Percentiles rank a stretch among this genome's conserved stretches.
Evolutionary conservation across 2,113 vertebrate genomes (phyloP).

Genomic region (Proterorhinus semilunaris): DNA sequence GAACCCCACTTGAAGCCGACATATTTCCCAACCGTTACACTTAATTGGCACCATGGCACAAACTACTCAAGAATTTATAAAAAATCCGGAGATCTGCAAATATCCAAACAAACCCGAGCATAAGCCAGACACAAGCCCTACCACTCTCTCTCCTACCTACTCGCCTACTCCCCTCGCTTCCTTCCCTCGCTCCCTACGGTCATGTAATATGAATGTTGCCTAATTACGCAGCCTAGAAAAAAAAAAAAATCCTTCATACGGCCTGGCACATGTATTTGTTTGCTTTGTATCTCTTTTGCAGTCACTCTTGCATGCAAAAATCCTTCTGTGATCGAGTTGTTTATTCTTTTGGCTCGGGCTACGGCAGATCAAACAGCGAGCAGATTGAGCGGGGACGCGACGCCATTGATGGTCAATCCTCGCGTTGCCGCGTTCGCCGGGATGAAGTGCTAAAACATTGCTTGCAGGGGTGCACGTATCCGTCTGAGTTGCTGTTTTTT

Average conservation of each 20-base stretch:
- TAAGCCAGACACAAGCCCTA: slow-evolving; percentile 43
- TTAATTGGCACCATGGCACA: too few relatives aligned
- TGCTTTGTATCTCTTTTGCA: slow-evolving; percentile 67
- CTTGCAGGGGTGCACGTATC: background rate
- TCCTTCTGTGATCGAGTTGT: slow-evolving; percentile 69
- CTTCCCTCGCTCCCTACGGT: slow-evolving; percentile 46
- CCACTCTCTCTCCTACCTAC: slow-evolving; percentile 10
- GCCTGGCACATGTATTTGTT: slow-evolving; percentile 71
- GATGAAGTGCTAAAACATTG: slow-evolving; percentile 22
- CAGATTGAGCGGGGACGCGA: slow-evolving; percentile 62
- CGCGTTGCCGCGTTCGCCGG: slow-evolving; percentile 33
- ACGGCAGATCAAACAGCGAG: slow-evolving; percentile 66
- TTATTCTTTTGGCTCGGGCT: slow-evolving; percentile 64
- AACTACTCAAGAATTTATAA: background rate
- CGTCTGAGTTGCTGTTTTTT: background rate
- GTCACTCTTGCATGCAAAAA: slow-evolving; percentile 73
- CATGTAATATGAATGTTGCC: slow-evolving; percentile 77
- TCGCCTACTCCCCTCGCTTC: background rate
- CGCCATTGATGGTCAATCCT: slow-evolving; percentile 63
- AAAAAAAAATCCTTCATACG: slow-evolving; percentile 55
- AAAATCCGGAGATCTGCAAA: slow-evolving; percentile 7
- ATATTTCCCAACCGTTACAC: too few relatives aligned
- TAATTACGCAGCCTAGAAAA: slow-evolving; percentile 69
- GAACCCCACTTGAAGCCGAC: too few relatives aligned
- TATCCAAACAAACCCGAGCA: slow-evolving; percentile 28